Conservation (phyloP, 2,113 vertebrate genomes). For the Cottus gobio region DNA sequence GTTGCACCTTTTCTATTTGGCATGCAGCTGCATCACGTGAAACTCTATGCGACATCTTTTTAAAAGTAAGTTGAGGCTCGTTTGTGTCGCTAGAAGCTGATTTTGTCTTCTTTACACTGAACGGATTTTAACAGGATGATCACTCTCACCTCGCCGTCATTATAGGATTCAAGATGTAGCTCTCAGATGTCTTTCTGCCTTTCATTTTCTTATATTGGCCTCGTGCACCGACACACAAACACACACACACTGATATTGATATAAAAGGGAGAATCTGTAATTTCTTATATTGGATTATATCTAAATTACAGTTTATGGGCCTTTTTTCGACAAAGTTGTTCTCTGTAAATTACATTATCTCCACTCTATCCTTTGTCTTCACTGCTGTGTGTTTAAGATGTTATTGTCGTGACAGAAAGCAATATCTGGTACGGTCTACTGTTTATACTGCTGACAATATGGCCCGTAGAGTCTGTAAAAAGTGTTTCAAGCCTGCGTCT, state of each 20-base stretch:
- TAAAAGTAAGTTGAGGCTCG: not conserved
- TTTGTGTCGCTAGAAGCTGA: slow-evolving; percentile 1
- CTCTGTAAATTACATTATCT: slow-evolving; percentile 54
- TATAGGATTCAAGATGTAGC: slow-evolving; percentile 1
- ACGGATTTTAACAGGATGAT: not conserved
- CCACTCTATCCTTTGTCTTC: slow-evolving; percentile 40
- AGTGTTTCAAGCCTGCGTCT: not conserved
- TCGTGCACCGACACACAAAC: not conserved
- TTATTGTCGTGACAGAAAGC: slow-evolving; percentile 51
- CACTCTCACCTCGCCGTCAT: not conserved
- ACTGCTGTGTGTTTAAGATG: slow-evolving; percentile 27
- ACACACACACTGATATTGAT: slow-evolving; percentile 31
- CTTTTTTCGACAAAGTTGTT: slow-evolving; percentile 39
- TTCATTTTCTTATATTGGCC: not conserved
- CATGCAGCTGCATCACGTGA: not conserved
- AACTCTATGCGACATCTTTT: not conserved
- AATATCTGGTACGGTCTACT: slow-evolving; percentile 47
- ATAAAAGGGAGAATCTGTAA: slow-evolving; percentile 45
- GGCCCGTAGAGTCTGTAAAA: slow-evolving; percentile 8
- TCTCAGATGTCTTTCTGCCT: slow-evolving; percentile 17
- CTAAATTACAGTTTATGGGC: slow-evolving; percentile 47
- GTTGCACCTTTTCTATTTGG: not conserved
- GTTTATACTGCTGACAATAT: slow-evolving; percentile 33
- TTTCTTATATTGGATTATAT: slow-evolving; percentile 60
- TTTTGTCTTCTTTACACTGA: slow-evolving; percentile 26